Conservation (phyloP, 2,797 vertebrate genomes). For the Hapalemur alaotrensis region DNA sequence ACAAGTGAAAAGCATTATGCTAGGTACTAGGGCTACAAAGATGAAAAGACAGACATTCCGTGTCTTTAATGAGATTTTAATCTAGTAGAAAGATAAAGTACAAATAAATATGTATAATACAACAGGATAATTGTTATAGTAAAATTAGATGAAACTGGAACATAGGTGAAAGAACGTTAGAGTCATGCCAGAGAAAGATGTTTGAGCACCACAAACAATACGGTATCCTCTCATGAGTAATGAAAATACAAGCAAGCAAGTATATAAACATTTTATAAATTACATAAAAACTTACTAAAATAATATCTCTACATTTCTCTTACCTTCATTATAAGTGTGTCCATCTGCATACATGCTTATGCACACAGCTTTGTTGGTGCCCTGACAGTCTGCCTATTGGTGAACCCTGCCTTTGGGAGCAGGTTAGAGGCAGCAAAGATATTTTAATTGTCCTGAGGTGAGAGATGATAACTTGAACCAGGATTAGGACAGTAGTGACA, state of each 20-base stretch:
- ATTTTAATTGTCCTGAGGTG: background rate
- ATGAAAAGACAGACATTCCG: background rate
- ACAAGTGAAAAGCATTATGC: background rate
- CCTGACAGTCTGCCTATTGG: background rate
- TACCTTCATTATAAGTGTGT: background rate
- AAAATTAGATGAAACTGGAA: background rate
- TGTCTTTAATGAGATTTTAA: background rate
- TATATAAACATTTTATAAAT: background rate
- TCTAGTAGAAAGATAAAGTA: background rate
- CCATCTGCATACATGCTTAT: background rate
- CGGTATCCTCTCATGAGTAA: background rate
- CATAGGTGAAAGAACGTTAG: background rate
- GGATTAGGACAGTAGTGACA: background rate
- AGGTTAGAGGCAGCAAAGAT: background rate
- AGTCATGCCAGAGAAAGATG: background rate
- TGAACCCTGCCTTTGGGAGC: background rate
- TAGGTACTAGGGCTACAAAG: background rate
- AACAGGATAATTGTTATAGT: background rate
- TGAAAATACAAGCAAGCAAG: background rate
- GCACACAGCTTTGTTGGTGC: background rate
- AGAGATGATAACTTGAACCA: background rate
- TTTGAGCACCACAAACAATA: background rate
- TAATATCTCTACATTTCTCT: background rate
- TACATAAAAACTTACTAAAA: background rate
- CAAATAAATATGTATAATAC: background rate